Evolutionary conservation across 1,140 invertebrate species (phyloP).

Genomic region (Diachasma alloeum): DNA sequence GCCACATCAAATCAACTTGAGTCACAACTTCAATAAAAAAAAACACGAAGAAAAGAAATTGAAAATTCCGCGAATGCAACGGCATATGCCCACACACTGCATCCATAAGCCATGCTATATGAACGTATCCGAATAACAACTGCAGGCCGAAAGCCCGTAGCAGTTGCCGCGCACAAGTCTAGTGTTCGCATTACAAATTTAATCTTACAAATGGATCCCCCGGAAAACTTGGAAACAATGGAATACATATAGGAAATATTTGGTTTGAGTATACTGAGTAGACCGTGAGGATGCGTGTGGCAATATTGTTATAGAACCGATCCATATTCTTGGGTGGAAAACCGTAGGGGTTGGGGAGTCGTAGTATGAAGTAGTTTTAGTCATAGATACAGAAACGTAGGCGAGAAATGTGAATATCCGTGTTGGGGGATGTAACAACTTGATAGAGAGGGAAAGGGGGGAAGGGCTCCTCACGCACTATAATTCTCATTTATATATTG

Average conservation of each 20-base stretch:
- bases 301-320: constrained; percentile 65
- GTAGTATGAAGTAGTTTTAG: not conserved
- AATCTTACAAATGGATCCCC: constrained; percentile 67
- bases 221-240: constrained; percentile 67
- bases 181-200: constrained; percentile 64
- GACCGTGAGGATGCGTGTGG: constrained; percentile 51
- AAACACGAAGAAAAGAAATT: not conserved
- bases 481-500: constrained; percentile 6
- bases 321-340: constrained; percentile 55
- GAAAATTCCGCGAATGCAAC: not conserved
- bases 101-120: not conserved
- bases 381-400: not conserved
- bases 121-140: not conserved
- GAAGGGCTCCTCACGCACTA: not conserved
- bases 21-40: no score
- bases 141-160: not conserved
- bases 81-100: not conserved
- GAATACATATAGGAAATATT: constrained; percentile 64
- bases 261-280: constrained; percentile 29
- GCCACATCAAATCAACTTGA: no score
- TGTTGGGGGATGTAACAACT: not conserved
- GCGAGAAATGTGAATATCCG: not conserved
- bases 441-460: not conserved
- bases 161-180: constrained; percentile 1
- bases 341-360: not conserved